Evolutionary conservation across 2,888 invertebrate genomes (phyloP), one percentile per base, ranked within the genome.

Genomic region (Platycheirus rosarum): DNA sequence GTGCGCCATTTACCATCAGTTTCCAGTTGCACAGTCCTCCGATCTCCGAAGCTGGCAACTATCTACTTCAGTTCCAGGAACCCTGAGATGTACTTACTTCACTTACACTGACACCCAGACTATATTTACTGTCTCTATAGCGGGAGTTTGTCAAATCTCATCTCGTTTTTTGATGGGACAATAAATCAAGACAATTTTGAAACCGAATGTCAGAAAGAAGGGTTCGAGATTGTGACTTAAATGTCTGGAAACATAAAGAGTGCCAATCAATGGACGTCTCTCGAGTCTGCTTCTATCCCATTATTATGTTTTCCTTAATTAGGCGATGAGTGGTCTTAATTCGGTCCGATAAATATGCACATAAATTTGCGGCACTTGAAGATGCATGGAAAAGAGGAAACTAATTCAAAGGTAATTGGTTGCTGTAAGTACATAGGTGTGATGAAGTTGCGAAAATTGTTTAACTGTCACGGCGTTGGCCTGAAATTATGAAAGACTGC

Each of bases 131-230:
- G 65, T 49, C 69, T 49, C 42, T 16, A 60, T 3, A 32, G 70
- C 57, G 26, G 23, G 57, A 71, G 49, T 57, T 75, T 70, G 60
- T 70, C 74, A 51, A 57, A 46, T 65, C 40, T 46, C 51, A 65
- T 49, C 46, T 51, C 29, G 60, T 49, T 13, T 26, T 42, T 16
- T 16, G 23, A 23, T 32, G 18, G 60, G 76, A 76, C 80, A 55
- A 71, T 76, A 71, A 82, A 82, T 82, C 80, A 82, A 76, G 71
- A 68, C 71, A 55, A n/a, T n/a, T n/a, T n/a, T n/a, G n/a, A 57
- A 80, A 70, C 76, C 71, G 55, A 71, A 76, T 66, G 71, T 82
- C 76, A 55, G 6, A 32, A 53, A 48, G 29, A 23, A 40, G 14
- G 18, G 8, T 11, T 37, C n/a, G 49, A 51, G 37, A 16, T 60